Evolutionary conservation across 2,113 vertebrate species (phyloP).

Genomic region (Myrmecophaga tridactyla): DNA sequence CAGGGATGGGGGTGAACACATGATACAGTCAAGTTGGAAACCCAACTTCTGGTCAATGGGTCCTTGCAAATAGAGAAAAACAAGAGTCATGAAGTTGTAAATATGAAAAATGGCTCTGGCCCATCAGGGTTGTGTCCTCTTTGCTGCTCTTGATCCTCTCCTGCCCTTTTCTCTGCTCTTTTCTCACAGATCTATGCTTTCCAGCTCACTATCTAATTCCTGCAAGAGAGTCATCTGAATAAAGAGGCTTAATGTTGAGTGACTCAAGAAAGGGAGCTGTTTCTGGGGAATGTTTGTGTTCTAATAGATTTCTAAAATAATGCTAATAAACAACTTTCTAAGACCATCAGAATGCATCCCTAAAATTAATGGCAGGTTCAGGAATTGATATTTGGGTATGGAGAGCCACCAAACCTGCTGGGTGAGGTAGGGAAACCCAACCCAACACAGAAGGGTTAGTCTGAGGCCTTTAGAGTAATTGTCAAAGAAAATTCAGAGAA

Average conservation of each 20-base stretch:
- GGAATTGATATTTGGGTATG: neutral
- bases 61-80: neutral
- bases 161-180: neutral
- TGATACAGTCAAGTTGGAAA: neutral
- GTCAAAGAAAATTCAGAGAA: accelerated
- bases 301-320: too few species aligned
- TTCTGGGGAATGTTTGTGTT: neutral
- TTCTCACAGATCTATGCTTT: neutral
- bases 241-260: too few species aligned
- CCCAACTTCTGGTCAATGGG: neutral
- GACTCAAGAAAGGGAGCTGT: neutral
- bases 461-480: neutral
- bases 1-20: too few species aligned
- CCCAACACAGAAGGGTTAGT: neutral
- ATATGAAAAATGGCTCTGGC: neutral
- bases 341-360: neutral
- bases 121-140: neutral
- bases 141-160: accelerated
- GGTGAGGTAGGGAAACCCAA: neutral
- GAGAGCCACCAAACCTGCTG: neutral
- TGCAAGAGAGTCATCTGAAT: neutral
- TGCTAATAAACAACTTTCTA: neutral
- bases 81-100: neutral
- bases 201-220: neutral
- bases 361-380: neutral